Base-by-base conservation (phyloP, 1,140 invertebrate genomes). In the Drosophila carrolli region DNA sequence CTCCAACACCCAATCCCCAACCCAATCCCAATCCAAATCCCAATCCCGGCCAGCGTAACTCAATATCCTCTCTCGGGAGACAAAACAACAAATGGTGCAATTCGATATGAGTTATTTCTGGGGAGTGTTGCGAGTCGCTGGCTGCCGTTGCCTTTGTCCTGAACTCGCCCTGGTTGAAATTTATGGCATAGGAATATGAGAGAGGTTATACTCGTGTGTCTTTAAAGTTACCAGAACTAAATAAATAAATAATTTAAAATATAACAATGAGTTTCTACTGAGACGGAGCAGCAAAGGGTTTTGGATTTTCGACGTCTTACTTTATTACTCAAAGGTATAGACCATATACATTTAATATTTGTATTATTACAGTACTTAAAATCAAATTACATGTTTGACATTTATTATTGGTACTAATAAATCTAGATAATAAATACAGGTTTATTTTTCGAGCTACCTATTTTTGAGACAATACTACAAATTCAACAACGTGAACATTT, bases 11-110 rank as follows among this genome's bases (percentile, higher is more conserved):
- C 54, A 65, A 40, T 16, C 7, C 7, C 16, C 29, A 40, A n/a
- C 7, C 16, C 29, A 1, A 32, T 32, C 29, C 2, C 60, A 67
- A 65, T 41, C 29, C 2, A 54, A 67, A 65, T 41, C 47, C 44
- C 38, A 71, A 81, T 68, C 58, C 59, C 55, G 37, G 23, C 47
- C 58, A 78, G 67, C 10, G 61, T 74, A 67, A 84, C 71, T 83
- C 76, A 65, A 80, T 80, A 84, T 78, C 62, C 50, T 61, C 61
- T 51, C 61, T 51, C 51, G 79, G 79, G 79, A 82, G 79, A 82
- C 79, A 75, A 68, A 82, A 85, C 55, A 85, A 88, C 63, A 74
- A 88, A 89, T 89, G 83, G 83, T 88, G 83, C 83, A 88, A 83
- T 89, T 89, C 53, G 80, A 89, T 80, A 71, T 77, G 80, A 77